phyloP scores from a whole-genome alignment of 2,113 vertebrate genomes.

The Cariama cristata region DNA sequence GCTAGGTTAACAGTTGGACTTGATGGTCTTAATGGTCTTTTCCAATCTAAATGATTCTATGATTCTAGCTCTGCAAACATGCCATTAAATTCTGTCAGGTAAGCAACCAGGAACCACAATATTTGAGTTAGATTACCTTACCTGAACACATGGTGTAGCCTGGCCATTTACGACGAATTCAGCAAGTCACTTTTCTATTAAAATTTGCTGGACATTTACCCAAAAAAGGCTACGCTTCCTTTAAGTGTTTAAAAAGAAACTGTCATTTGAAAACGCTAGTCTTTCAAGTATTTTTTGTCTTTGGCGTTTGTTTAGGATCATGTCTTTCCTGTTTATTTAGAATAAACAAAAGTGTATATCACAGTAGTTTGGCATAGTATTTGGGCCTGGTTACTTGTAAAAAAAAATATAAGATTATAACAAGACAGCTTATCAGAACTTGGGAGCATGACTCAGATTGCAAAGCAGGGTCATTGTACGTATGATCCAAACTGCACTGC shows the following conservation, averaged over 20 bases:
- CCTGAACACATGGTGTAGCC: neutral
- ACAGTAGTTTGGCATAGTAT: neutral
- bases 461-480: neutral
- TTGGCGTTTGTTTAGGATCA: neutral
- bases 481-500: neutral
- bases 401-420: neutral
- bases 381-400: neutral
- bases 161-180: neutral
- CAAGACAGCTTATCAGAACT: neutral
- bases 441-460: neutral
- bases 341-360: neutral
- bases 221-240: neutral
- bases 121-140: neutral
- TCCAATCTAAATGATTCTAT: neutral
- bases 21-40: neutral
- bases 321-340: neutral
- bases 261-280: neutral
- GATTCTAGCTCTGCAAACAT: neutral
- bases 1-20: neutral
- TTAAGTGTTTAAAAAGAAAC: neutral
- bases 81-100: neutral
- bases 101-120: neutral
- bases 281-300: neutral
- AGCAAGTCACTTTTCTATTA: neutral
- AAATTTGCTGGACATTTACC: neutral